phyloP scores from a whole-genome alignment of 2,113 vertebrate species.

The Coreoperca whiteheadi region DNA sequence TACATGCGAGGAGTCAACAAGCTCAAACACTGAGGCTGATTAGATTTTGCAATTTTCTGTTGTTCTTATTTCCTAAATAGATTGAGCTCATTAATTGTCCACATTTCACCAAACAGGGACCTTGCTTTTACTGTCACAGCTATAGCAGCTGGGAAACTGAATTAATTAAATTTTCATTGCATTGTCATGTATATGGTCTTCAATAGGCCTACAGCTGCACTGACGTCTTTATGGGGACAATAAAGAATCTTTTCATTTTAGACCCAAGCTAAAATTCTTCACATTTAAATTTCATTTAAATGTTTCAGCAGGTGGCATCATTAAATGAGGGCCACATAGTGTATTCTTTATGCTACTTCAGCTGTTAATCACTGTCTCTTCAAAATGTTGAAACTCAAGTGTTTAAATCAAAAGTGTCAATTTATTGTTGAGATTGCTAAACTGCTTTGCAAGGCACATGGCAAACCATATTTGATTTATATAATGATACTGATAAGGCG shows the following conservation, averaged over 20 bases:
- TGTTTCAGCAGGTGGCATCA: not conserved
- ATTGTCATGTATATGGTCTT: constrained; percentile 33
- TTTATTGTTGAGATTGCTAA: not conserved
- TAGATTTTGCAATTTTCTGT: constrained; percentile 46
- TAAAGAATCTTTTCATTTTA: constrained; percentile 31
- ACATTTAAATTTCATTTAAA: not conserved
- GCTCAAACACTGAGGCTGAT: constrained; percentile 59
- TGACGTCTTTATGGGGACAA: constrained; percentile 14
- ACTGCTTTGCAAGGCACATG: not conserved
- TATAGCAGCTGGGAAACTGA: constrained; percentile 40
- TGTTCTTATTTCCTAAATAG: constrained; percentile 45
- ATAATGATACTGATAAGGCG: not conserved
- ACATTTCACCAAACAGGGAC: constrained; percentile 53
- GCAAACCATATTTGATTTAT: not conserved
- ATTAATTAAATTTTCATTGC: constrained; percentile 45
- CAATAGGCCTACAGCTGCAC: constrained; percentile 3
- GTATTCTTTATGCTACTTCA: not conserved
- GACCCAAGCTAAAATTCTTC: not conserved
- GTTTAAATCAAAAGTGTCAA: not conserved
- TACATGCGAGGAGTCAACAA: no score
- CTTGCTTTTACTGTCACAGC: constrained; percentile 47
- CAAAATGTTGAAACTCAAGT: not conserved
- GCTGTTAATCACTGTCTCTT: not conserved
- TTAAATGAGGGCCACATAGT: not conserved
- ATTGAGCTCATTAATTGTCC: constrained; percentile 62